Evolutionary conservation across 64 coral and sea anemone genomes (phyloP).

Genomic region (Catalaphyllia jardinei): DNA sequence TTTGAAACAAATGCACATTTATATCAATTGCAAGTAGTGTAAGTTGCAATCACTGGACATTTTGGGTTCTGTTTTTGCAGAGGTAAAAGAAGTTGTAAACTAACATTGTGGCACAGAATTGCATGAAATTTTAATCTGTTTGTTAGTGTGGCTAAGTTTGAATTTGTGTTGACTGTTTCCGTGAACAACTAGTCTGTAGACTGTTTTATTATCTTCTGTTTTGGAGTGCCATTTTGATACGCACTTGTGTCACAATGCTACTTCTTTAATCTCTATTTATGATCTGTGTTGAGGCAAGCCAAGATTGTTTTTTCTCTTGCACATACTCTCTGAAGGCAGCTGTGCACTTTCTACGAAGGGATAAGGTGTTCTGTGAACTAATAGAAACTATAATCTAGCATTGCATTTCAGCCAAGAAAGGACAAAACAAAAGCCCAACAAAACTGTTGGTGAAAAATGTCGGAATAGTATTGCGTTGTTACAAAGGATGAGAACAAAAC

Average conservation of each 20-base stretch:
- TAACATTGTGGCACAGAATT: background rate
- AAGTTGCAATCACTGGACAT: conserved; percentile 5
- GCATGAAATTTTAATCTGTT: background rate
- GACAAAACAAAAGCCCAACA: conserved; percentile 22
- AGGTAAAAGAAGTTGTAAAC: conserved; percentile 19
- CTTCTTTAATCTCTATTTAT: background rate
- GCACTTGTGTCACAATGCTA: background rate
- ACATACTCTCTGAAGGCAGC: background rate
- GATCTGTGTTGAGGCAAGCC: conserved; percentile 21
- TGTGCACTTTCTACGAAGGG: conserved; percentile 28
- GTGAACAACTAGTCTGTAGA: background rate
- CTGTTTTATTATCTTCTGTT: background rate
- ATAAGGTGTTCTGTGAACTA: conserved; percentile 43
- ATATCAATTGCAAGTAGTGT: background rate
- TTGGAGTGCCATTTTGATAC: background rate
- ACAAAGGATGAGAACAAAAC: conserved; percentile 99
- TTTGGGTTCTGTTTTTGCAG: conserved; percentile 7
- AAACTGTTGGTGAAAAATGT: conserved; percentile 25
- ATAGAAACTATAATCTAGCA: conserved; percentile 16
- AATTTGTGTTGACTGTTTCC: background rate
- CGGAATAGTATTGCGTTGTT: conserved; percentile 63
- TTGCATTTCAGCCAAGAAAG: conserved; percentile 53
- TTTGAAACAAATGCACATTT: conserved; percentile 8
- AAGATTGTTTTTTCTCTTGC: background rate
- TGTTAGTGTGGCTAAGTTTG: background rate